Base-by-base conservation (phyloP, 2,113 vertebrate species). In the Poecilia latipinna region DNA sequence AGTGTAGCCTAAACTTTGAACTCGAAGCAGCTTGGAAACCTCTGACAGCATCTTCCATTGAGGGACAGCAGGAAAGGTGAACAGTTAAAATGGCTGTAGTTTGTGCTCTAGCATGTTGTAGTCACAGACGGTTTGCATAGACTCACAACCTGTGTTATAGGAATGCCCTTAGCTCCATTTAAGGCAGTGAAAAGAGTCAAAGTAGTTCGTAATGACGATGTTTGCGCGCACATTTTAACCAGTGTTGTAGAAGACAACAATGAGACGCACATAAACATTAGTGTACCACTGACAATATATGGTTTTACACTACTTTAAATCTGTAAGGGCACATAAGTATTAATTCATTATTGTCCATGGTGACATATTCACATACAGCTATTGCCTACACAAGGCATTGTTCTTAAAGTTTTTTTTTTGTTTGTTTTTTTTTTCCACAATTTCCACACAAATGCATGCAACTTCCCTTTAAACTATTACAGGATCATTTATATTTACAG, bases 101-200 rank as follows among this genome's bases (percentile, higher is more conserved):
- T 80, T 61, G 74, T 44, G 26, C 63, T 72, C 61, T 65, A 48
- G 89, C 82, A 78, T 37, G 22, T 31, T 68, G 2, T 8, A 19
- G 19, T n/a, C 62, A 33, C 29, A 57, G 31, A 65, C 17, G 44
- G 12, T 68, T n/a, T 74, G 61, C 54, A 61, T 63, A 26, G 69
- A 37, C 0, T 48, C 1, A 2, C 37, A 19, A 37, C 8, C 78
- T 82, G 75, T 68, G 68, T 72, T 81, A 60, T 68, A 75, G 31
- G 80, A 77, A 82, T 83, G 85, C 77, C 81, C 77, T 81, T 81
- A 33, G 54, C 75, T 89, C 29, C 72, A 69, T 76, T 84, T 89
- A 92, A 93, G 90, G 90, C 90, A 82, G 82, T 88, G 63, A 77
- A 37, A 79, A 61, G 19, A 74, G 68, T 71, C 77, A 31, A 77